Evolutionary conservation across 2,888 invertebrate species (phyloP).

Genomic region (Spilarctia lutea): DNA sequence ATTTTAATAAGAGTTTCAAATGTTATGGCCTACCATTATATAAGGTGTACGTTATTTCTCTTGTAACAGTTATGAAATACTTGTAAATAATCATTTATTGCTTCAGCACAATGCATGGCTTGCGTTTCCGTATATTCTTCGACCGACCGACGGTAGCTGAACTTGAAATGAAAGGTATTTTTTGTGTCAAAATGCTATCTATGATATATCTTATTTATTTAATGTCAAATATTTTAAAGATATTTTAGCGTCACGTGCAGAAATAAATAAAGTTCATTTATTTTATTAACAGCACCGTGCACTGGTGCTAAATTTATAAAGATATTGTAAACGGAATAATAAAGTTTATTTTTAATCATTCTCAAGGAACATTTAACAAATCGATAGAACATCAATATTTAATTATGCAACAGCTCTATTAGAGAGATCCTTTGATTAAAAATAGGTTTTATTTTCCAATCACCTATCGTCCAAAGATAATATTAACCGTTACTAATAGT

Average conservation of each 20-base stretch:
- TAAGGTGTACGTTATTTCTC: constrained; percentile 16
- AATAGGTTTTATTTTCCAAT: constrained; percentile 30
- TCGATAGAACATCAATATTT: constrained; percentile 24
- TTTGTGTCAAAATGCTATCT: background rate
- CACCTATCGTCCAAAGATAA: constrained; percentile 50
- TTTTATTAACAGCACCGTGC: too few relatives aligned
- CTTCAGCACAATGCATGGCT: background rate
- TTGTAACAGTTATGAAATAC: constrained; percentile 6
- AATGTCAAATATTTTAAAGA: background rate
- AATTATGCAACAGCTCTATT: constrained; percentile 29
- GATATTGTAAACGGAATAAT: background rate
- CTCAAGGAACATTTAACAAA: constrained; percentile 7
- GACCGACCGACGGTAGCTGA: background rate
- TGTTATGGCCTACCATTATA: constrained; percentile 32
- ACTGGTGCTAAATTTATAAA: too few relatives aligned
- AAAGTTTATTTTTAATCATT: background rate
- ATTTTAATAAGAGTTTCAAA: constrained; percentile 37
- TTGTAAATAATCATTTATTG: constrained; percentile 12
- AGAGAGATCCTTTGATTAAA: constrained; percentile 30
- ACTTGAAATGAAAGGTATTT: background rate
- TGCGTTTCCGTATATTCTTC: constrained; percentile 4
- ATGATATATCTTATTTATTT: too few relatives aligned
- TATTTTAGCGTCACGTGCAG: background rate
- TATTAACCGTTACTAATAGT: constrained; percentile 58
- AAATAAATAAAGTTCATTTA: background rate